Conservation (phyloP, 92 coral and sea anemone species). For the Zoanthus solanderi region DNA sequence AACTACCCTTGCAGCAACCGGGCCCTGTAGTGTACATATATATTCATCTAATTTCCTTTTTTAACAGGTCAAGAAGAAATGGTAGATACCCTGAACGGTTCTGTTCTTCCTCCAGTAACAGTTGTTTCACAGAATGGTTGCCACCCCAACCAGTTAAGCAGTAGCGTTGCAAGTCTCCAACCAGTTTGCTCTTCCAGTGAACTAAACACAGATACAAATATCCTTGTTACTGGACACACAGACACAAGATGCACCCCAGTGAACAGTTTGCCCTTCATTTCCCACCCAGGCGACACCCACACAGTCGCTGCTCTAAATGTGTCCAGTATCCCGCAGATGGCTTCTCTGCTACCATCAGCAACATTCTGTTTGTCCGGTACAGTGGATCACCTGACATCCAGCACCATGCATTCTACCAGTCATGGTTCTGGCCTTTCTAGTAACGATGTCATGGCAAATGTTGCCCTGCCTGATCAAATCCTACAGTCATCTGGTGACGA, state of each 20-base stretch:
- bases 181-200: not conserved
- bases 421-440: constrained; percentile 54
- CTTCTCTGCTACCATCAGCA: constrained; percentile 13
- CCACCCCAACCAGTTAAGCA: constrained; percentile 18
- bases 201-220: not conserved
- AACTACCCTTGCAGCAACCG: no score
- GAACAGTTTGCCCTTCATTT: not conserved
- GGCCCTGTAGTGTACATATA: not conserved
- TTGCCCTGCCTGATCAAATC: constrained; percentile 93
- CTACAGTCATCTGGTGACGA: constrained; percentile 91
- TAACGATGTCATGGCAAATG: constrained; percentile 81
- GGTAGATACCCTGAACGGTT: constrained; percentile 80
- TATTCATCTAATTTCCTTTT: not conserved
- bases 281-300: not conserved
- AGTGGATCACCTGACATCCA: constrained; percentile 20
- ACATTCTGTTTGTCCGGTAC: constrained; percentile 33
- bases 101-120: constrained; percentile 67
- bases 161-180: not conserved
- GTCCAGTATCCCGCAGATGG: constrained; percentile 20
- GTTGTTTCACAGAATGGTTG: constrained; percentile 48
- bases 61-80: constrained; percentile 81
- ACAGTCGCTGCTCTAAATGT: not conserved
- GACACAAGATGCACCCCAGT: not conserved
- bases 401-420: constrained; percentile 32
- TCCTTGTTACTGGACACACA: constrained; percentile 10